phyloP scores from a whole-genome alignment of 2,113 vertebrate species.

The Grammomys surdaster region DNA sequence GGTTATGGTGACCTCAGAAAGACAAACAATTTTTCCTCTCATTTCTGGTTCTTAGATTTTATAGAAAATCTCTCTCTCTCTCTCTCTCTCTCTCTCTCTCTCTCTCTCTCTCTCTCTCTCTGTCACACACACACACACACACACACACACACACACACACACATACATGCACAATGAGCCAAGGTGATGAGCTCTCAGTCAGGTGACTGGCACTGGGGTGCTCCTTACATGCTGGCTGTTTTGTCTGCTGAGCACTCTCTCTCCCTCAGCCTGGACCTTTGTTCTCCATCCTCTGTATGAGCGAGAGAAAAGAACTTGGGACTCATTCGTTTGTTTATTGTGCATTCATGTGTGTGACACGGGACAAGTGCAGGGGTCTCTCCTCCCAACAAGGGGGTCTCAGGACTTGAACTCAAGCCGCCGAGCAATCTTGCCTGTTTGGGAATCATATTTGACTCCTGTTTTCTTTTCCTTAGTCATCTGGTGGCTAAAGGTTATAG shows the following conservation, averaged over 20 bases:
- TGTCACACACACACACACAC: not conserved
- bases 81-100: too few relatives aligned
- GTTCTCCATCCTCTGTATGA: not conserved
- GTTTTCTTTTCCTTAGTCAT: not conserved
- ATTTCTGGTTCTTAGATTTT: not conserved
- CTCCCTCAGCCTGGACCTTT: not conserved
- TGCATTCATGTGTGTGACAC: not conserved
- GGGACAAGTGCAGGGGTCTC: not conserved
- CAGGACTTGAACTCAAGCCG: not conserved
- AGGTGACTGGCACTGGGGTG: not conserved
- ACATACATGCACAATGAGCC: too few relatives aligned
- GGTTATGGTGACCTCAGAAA: not conserved
- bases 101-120: too few relatives aligned
- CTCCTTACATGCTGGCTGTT: not conserved
- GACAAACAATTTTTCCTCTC: not conserved
- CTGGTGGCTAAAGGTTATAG: not conserved
- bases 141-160: not conserved
- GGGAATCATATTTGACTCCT: not conserved
- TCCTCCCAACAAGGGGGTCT: not conserved
- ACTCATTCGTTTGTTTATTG: not conserved
- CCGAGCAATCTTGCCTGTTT: not conserved
- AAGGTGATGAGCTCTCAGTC: not conserved
- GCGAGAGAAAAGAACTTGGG: not conserved
- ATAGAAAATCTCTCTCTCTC: not conserved
- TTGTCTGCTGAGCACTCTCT: not conserved